Evolutionary conservation across 2,797 vertebrate genomes (phyloP), one percentile per base, ranked within the genome.

Genomic region (Momotus momota): DNA sequence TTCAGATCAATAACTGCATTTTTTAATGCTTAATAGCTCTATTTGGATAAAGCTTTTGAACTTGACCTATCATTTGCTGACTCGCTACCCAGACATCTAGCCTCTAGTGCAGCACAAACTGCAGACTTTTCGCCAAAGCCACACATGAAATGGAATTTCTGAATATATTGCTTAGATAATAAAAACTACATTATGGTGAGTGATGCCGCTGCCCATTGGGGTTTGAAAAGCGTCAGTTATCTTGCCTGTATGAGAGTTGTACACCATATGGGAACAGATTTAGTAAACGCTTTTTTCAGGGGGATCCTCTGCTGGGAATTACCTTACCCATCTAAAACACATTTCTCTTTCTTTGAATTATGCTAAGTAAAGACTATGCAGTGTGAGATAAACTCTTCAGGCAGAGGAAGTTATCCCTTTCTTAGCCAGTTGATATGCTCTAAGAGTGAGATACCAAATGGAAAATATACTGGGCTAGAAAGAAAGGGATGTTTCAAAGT

Each of bases 11-110:
- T 94, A 86, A n/a, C n/a, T 72, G 35, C 9, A 58, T 40, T 38
- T 70, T 91, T 79, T 66, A 88, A 69, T 62, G 40, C 54, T 72
- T 88, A 78, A 46, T 88, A 65, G 62, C 35, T 86, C 17, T 61
- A 41, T 79, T 54, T 93, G 46, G 54, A 45, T 66, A 70, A 73
- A 91, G n/a, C 57, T 84, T 96, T 88, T 90, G 62, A 90, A 81
- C 21, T 40, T 82, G 75, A 74, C 66, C 57, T 84, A 4, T 81
- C 21, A 51, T 81, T 86, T 1, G 1, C 38, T 84, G 75, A 46
- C 57, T 83, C 2, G 5, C 23, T 81, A 23, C n/a, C 11, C 65
- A 87, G 71, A 67, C 41, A 22, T 29, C 18, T 7, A 11, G 61
- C 78, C 75, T 93, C 16, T 40, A 83, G 41, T 19, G 18, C 38